Conservation (phyloP, 2,888 invertebrate genomes). For the Nyleta sp. region DNA sequence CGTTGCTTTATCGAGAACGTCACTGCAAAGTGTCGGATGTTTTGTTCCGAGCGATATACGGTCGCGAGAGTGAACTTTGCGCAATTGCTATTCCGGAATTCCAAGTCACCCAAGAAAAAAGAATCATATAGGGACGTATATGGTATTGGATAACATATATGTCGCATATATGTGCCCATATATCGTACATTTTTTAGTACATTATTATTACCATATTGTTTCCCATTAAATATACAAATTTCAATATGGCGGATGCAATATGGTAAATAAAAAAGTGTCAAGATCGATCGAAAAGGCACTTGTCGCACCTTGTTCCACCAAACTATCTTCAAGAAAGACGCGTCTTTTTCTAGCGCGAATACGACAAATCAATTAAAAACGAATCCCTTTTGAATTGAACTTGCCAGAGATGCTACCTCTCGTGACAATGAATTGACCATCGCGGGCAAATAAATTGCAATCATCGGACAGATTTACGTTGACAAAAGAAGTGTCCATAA, state of each 20-base stretch:
- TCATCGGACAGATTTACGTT: conserved; percentile 49
- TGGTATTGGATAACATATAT: too few species aligned
- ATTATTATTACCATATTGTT: too few species aligned
- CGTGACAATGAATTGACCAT: not conserved
- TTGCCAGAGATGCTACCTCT: not conserved
- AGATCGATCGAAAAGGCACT: too few species aligned
- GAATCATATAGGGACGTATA: too few species aligned
- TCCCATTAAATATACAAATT: too few species aligned
- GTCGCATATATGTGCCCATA: too few species aligned
- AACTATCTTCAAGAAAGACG: too few species aligned
- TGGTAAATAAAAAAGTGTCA: too few species aligned
- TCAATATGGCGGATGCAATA: too few species aligned
- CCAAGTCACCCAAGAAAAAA: too few species aligned
- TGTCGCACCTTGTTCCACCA: too few species aligned
- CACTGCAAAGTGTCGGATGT: conserved; percentile 30
- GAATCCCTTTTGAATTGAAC: not conserved
- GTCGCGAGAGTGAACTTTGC: conserved; percentile 29
- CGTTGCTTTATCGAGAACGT: conserved; percentile 36
- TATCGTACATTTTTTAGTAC: too few species aligned
- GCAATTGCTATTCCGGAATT: conserved; percentile 36
- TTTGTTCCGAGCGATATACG: conserved; percentile 39
- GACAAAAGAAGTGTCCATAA: conserved; percentile 42
- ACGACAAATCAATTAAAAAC: not conserved
- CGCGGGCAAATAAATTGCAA: conserved; percentile 28
- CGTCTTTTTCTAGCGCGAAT: not conserved